Conservation (phyloP, 2,113 vertebrate species). For the Pedetes capensis region DNA sequence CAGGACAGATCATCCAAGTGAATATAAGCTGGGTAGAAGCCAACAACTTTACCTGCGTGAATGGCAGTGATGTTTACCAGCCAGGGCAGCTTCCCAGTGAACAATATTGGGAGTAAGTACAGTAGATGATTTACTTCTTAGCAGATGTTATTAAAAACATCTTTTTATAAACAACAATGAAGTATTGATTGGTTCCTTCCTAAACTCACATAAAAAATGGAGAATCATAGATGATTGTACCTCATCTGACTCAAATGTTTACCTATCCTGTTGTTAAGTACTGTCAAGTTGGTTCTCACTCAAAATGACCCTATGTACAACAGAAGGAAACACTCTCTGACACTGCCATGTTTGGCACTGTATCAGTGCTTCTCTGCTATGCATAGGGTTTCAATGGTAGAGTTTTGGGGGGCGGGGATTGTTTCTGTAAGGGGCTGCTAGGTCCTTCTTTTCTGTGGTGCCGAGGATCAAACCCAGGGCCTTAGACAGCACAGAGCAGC, state of each 20-base stretch:
- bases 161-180: background rate
- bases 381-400: no score
- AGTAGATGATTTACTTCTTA: background rate
- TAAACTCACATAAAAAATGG: background rate
- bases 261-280: no score
- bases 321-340: no score
- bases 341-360: no score
- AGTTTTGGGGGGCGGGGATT: no score
- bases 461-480: no score
- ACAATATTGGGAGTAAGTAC: slow-evolving; percentile 96
- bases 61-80: slow-evolving; percentile 74
- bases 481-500: no score
- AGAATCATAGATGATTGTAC: background rate
- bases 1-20: slow-evolving; percentile 30
- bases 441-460: no score
- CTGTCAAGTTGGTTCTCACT: no score
- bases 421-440: no score
- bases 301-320: no score
- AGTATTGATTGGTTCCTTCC: background rate
- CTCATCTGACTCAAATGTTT: slow-evolving; percentile 34
- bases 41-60: slow-evolving; percentile 84
- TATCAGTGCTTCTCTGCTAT: no score
- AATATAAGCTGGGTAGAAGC: slow-evolving; percentile 75
- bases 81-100: slow-evolving; percentile 89
- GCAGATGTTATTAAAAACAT: background rate